Evolutionary conservation across 1,140 invertebrate species (phyloP).

Genomic region (Zaprionus camerounensis): DNA sequence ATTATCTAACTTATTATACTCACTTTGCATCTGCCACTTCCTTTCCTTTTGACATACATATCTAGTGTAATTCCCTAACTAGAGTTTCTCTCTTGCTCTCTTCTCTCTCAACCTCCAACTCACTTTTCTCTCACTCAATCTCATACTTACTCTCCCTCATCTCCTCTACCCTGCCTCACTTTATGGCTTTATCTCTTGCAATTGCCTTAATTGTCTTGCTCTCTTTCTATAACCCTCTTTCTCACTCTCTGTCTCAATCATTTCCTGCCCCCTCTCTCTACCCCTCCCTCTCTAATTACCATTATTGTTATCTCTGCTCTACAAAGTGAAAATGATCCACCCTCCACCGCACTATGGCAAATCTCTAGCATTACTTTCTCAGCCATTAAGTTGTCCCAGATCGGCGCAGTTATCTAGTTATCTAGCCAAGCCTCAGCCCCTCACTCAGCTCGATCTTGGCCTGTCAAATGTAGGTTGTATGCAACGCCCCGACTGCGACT

Average conservation of each 20-base stretch:
- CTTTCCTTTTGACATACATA: not conserved
- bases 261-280: not conserved
- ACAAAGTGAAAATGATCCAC: constrained; percentile 33
- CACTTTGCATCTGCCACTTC: too few species aligned
- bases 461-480: constrained; percentile 59
- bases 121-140: too few species aligned
- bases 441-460: constrained; percentile 15
- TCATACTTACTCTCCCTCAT: too few species aligned
- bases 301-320: not conserved
- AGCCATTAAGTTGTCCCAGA: constrained; percentile 31
- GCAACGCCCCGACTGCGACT: constrained; percentile 37
- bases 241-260: not conserved
- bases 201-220: too few species aligned
- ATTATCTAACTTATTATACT: not conserved
- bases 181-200: too few species aligned
- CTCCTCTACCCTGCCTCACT: too few species aligned
- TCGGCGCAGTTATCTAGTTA: constrained; percentile 13
- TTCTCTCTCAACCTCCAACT: too few species aligned
- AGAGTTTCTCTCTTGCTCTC: too few species aligned
- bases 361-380: constrained; percentile 31
- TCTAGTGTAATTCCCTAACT: not conserved
- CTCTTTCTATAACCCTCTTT: not conserved
- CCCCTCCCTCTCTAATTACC: constrained; percentile 4
- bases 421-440: not conserved
- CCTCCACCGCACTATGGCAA: not conserved